Conservation (phyloP, 2,797 vertebrate genomes). For the Arrhamphus sclerolepis region DNA sequence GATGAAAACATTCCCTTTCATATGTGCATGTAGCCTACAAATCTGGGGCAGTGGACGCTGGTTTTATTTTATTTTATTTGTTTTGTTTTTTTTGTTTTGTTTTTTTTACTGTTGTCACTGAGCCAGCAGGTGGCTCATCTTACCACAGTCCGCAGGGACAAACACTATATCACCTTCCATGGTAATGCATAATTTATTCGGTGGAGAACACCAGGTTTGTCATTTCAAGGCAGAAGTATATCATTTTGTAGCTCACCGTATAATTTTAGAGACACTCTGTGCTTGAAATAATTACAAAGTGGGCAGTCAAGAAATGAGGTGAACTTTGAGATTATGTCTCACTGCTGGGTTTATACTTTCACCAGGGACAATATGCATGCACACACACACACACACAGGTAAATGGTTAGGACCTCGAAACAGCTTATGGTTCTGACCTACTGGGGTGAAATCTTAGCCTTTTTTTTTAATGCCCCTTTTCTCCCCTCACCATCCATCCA, state of each 20-base stretch:
- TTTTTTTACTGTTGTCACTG: conserved; percentile 15
- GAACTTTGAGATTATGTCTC: not conserved
- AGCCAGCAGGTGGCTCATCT: conserved; percentile 55
- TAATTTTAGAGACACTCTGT: conserved; percentile 1
- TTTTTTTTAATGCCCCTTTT: no score
- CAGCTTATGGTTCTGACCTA: no score
- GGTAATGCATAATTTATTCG: conserved; percentile 75
- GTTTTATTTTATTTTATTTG: no score
- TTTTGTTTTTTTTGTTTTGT: no score
- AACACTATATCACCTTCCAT: conserved; percentile 72
- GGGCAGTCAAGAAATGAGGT: not conserved
- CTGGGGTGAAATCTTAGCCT: no score
- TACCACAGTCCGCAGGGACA: conserved; percentile 44
- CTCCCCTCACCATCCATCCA: no score
- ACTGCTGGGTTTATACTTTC: no score
- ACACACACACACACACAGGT: no score
- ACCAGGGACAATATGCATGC: no score
- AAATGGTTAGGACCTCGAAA: no score
- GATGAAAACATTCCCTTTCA: conserved; percentile 1
- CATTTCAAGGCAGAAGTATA: conserved; percentile 17
- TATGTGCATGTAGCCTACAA: no score
- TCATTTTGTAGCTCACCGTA: conserved; percentile 29
- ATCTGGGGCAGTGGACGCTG: no score
- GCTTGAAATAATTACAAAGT: not conserved
- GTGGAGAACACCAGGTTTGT: conserved; percentile 19